These are phyloP conservation scores for Laticauda colubrina DNA, from an alignment of 2,113 vertebrate species.

Conservation along the genomic window DNA sequence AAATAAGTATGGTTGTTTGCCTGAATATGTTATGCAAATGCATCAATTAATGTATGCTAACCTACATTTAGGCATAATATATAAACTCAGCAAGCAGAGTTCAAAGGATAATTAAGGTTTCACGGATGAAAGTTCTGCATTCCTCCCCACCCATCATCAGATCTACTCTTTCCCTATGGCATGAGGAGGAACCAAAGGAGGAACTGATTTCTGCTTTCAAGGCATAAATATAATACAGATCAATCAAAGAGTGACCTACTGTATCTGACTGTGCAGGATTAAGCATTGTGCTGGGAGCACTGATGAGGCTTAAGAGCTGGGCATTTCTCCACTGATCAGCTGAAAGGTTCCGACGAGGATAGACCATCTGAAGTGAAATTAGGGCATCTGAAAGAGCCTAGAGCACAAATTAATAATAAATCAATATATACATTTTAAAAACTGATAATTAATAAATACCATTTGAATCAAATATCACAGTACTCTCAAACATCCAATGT, in stretches of 20 bases:
- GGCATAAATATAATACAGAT: background rate
- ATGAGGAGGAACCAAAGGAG: background rate
- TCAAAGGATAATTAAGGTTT: background rate
- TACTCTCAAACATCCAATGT: background rate
- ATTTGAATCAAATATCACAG: background rate
- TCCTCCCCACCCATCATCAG: background rate
- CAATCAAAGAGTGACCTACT: constrained; percentile 59
- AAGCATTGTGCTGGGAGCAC: constrained; percentile 97
- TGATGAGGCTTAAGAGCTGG: constrained; percentile 95
- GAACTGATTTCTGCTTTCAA: background rate
- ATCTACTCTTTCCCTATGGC: background rate
- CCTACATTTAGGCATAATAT: background rate
- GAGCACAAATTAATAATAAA: constrained; percentile 20
- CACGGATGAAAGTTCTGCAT: background rate
- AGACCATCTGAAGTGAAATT: constrained; percentile 96
- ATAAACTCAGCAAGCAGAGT: background rate
- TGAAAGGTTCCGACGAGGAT: constrained; percentile 94
- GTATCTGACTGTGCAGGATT: constrained; percentile 98
- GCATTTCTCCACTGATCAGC: constrained; percentile 99
- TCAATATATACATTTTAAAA: background rate
- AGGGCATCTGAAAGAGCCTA: constrained; percentile 95
- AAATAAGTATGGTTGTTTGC: background rate
- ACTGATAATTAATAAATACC: background rate
- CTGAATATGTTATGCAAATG: background rate
- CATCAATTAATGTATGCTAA: background rate